Evolutionary conservation across 2,113 vertebrate species (phyloP).

Genomic region (Raja brachyura): DNA sequence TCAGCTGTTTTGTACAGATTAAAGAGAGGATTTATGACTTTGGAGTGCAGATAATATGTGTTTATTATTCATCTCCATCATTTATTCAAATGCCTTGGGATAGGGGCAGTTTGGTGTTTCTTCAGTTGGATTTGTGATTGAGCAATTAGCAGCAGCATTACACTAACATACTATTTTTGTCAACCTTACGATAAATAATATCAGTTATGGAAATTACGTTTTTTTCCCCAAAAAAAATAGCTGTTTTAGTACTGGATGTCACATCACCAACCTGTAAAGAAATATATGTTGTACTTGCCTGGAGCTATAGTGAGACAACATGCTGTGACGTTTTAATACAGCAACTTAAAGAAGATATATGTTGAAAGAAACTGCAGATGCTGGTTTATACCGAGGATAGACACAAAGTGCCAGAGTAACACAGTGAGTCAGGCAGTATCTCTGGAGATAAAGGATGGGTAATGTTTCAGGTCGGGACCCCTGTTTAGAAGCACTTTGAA

Average conservation of each 20-base stretch:
- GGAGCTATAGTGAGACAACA: no score
- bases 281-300: no score
- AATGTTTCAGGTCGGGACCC: no score
- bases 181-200: slow-evolving; percentile 7
- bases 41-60: not conserved
- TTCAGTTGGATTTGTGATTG: not conserved
- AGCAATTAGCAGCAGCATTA: not conserved
- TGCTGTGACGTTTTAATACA: no score
- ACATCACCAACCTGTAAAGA: not conserved
- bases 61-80: not conserved
- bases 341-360: no score
- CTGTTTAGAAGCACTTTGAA: no score
- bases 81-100: not conserved
- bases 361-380: no score
- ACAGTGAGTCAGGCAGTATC: no score
- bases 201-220: not conserved
- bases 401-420: no score
- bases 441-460: no score
- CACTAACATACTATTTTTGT: not conserved
- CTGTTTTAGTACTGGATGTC: not conserved
- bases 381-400: no score
- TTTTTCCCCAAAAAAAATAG: not conserved
- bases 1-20: not conserved
- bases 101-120: not conserved
- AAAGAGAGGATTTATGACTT: not conserved